Evolutionary conservation across 2,888 invertebrate species (phyloP).

Genomic region (Orthosia gracilis): DNA sequence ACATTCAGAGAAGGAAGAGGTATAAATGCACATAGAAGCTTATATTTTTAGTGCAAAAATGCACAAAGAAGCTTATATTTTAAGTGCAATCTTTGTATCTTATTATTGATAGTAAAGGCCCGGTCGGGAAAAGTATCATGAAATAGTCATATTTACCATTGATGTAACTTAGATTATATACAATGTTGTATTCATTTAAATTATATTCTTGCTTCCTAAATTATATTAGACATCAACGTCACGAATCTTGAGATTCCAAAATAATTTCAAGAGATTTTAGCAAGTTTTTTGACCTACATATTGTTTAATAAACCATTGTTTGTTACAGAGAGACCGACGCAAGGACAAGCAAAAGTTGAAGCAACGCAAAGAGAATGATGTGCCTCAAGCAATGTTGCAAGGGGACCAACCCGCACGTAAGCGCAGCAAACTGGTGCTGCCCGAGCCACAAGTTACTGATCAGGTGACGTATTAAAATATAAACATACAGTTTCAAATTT

Average conservation of each 20-base stretch:
- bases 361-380: constrained; percentile 98
- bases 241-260: not conserved
- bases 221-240: no score
- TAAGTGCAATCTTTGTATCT: no score
- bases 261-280: no score
- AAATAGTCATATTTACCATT: not conserved
- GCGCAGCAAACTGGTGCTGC: constrained; percentile 98
- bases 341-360: constrained; percentile 99
- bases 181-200: not conserved
- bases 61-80: not conserved
- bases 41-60: no score
- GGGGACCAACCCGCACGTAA: constrained; percentile 97
- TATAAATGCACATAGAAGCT: constrained; percentile 67
- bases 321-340: constrained; percentile 94
- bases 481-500: not conserved
- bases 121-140: no score
- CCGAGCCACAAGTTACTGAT: constrained; percentile 99
- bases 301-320: constrained; percentile 28
- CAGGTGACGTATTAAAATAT: constrained; percentile 83
- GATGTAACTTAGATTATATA: no score
- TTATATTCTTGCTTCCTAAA: no score
- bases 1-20: constrained; percentile 97
- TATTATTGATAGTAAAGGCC: no score
- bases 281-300: no score
- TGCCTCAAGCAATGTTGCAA: constrained; percentile 97